phyloP scores from a whole-genome alignment of 2,113 vertebrate species.

The Dinomys branickii region DNA sequence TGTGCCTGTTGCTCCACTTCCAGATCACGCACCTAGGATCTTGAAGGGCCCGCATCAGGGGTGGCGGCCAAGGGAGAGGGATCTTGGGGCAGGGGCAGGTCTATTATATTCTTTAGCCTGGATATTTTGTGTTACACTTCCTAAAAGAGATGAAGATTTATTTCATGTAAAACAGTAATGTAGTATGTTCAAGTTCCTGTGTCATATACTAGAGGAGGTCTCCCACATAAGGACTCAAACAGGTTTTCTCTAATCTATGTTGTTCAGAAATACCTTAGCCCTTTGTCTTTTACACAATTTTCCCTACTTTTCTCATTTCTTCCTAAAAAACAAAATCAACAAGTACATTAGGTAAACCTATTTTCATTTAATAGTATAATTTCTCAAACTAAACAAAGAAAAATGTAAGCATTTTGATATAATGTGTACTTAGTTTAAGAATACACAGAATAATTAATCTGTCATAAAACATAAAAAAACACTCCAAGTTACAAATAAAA shows the following conservation, averaged over 20 bases:
- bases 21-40: too few species aligned
- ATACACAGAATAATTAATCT: background rate
- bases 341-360: background rate
- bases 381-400: background rate
- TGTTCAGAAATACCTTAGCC: background rate
- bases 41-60: too few species aligned
- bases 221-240: background rate
- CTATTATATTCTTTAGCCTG: background rate
- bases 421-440: background rate
- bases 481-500: background rate
- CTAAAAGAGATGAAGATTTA: background rate
- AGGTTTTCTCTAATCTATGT: background rate
- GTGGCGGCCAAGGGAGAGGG: too few species aligned
- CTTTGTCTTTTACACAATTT: background rate
- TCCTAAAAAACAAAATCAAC: background rate
- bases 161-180: background rate
- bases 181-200: accelerated
- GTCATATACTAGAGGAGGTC: accelerated
- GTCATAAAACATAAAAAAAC: background rate
- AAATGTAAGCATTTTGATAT: background rate
- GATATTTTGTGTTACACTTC: background rate
- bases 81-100: too few species aligned
- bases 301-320: background rate
- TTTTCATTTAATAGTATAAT: background rate
- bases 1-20: too few species aligned